Evolutionary conservation across 2,113 vertebrate genomes (phyloP).

Genomic region (Sander vitreus): DNA sequence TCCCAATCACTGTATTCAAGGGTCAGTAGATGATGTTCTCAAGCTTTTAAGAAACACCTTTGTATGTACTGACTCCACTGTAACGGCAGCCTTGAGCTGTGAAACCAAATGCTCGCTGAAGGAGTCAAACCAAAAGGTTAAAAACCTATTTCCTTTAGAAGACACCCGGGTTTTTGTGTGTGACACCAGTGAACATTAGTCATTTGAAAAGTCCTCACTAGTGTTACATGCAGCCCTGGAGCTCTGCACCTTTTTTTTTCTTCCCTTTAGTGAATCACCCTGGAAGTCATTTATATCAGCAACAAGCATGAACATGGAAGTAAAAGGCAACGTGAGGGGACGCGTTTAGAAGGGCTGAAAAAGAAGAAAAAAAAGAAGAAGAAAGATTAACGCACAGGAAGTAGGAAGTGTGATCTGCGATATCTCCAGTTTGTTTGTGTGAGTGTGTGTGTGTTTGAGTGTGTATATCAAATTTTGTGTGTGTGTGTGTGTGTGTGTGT

Average conservation of each 20-base stretch:
- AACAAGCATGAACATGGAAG: conserved; percentile 65
- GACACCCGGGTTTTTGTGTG: conserved; percentile 1
- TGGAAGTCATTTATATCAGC: conserved; percentile 2
- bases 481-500: neutral
- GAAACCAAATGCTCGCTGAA: neutral
- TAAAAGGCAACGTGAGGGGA: conserved; percentile 63
- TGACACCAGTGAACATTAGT: conserved; percentile 18
- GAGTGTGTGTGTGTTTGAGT: conserved; percentile 13
- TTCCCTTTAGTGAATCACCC: no score
- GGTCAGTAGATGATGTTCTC: neutral
- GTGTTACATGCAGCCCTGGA: neutral
- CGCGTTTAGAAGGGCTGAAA: conserved; percentile 46
- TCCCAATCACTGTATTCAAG: neutral
- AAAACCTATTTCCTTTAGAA: conserved; percentile 69
- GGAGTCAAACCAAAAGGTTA: conserved; percentile 33
- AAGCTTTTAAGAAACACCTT: neutral
- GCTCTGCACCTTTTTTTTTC: neutral
- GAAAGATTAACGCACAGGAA: conserved; percentile 78
- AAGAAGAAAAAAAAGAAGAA: conserved; percentile 70
- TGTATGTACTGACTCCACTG: neutral
- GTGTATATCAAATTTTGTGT: conserved; percentile 2
- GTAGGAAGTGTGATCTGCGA: conserved; percentile 83
- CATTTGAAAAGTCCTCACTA: conserved; percentile 30
- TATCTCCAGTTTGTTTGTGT: conserved; percentile 34
- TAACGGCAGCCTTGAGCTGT: conserved; percentile 9